phyloP scores from a whole-genome alignment of 2,797 vertebrate species.

The Salmo trutta region DNA sequence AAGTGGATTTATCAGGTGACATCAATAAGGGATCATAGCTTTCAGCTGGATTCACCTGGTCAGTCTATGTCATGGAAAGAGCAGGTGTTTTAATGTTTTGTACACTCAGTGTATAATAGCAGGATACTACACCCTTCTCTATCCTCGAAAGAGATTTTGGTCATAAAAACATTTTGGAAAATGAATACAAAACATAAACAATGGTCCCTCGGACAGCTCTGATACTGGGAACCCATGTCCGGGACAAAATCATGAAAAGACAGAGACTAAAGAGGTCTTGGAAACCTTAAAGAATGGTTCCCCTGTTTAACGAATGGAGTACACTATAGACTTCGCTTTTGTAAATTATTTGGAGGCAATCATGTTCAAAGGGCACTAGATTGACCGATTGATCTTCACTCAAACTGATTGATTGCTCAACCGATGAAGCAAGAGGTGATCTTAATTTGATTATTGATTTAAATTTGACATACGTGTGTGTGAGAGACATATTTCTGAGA shows the following conservation, averaged over 20 bases:
- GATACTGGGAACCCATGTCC: not conserved
- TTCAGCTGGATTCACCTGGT: too few relatives aligned
- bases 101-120: not conserved
- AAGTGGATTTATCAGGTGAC: too few relatives aligned
- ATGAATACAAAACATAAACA: not conserved
- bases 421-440: constrained; percentile 29
- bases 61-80: too few relatives aligned
- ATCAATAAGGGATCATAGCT: too few relatives aligned
- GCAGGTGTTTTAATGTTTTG: too few relatives aligned
- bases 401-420: constrained; percentile 21
- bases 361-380: constrained; percentile 43
- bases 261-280: not conserved
- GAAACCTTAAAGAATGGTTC: not conserved
- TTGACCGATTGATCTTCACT: constrained; percentile 40
- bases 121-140: not conserved
- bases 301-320: constrained; percentile 16
- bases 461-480: constrained; percentile 4
- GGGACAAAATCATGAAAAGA: not conserved
- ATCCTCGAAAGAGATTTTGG: not conserved
- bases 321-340: constrained; percentile 48
- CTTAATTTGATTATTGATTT: constrained; percentile 57
- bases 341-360: constrained; percentile 43
- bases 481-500: not conserved
- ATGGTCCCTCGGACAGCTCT: not conserved
- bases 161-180: not conserved